Percentiles rank a stretch among this genome's conserved stretches.
Evolutionary conservation across 2,888 invertebrate genomes (phyloP).

Genomic region (Tetragonula carbonaria): DNA sequence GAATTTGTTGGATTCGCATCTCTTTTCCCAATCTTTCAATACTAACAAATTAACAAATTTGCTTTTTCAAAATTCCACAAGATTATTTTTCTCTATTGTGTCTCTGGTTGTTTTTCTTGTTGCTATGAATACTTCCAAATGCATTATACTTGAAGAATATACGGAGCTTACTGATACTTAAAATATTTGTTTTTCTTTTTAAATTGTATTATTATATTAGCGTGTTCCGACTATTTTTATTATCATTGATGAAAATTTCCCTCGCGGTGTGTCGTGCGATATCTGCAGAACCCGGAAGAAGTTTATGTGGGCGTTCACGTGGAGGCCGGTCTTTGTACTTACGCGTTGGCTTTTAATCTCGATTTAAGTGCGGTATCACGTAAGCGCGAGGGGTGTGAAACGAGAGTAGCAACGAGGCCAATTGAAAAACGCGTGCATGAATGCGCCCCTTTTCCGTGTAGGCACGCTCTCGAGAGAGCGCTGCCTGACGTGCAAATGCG

Average conservation of each 20-base stretch:
- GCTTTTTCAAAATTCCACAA: too few species aligned
- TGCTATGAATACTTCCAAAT: too few species aligned
- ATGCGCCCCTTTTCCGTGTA: not conserved
- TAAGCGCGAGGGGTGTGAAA: not conserved
- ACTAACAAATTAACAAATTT: too few species aligned
- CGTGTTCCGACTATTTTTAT: not conserved
- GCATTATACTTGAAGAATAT: too few species aligned
- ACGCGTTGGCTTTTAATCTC: constrained; percentile 44
- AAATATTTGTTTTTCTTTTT: too few species aligned
- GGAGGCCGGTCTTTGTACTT: not conserved
- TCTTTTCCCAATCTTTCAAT: not conserved
- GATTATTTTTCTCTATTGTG: too few species aligned
- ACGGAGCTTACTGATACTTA: too few species aligned
- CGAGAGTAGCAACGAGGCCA: not conserved
- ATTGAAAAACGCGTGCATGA: constrained; percentile 27
- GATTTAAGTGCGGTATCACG: constrained; percentile 27
- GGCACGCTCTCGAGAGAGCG: constrained; percentile 1
- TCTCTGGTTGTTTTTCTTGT: too few species aligned
- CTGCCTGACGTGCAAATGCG: constrained; percentile 43
- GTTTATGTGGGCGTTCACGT: not conserved
- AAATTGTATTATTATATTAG: not conserved
- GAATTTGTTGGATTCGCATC: not conserved
- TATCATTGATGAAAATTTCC: constrained; percentile 22
- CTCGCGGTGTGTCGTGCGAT: not conserved
- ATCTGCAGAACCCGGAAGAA: constrained; percentile 10